Evolutionary conservation across 2,113 vertebrate species (phyloP).

Genomic region (Riparia riparia): DNA sequence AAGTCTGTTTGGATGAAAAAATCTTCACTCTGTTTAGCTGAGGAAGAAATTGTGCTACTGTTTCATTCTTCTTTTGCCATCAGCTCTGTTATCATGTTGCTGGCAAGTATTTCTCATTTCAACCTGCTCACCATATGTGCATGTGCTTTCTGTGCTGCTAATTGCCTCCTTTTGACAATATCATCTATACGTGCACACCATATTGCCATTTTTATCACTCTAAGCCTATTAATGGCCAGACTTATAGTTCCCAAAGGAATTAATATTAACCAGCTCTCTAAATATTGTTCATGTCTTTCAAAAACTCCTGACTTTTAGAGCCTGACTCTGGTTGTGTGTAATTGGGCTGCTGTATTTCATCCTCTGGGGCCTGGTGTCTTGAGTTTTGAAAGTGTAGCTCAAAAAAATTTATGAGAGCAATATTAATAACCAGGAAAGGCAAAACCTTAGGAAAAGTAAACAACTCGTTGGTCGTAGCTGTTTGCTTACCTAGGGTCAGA

Average conservation of each 20-base stretch:
- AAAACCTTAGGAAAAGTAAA: constrained; percentile 78
- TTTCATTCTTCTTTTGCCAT: constrained; percentile 55
- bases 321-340: constrained; percentile 75
- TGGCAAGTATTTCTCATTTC: constrained; percentile 68
- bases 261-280: constrained; percentile 85
- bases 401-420: constrained; percentile 79
- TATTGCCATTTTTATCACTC: constrained; percentile 82
- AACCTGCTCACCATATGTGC: constrained; percentile 81
- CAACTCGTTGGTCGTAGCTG: constrained; percentile 50
- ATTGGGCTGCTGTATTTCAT: constrained; percentile 81
- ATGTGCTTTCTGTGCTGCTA: constrained; percentile 73
- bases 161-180: constrained; percentile 81
- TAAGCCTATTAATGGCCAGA: constrained; percentile 83
- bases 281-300: constrained; percentile 80
- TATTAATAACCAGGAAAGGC: constrained; percentile 75
- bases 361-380: constrained; percentile 72
- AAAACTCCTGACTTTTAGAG: constrained; percentile 76
- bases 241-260: constrained; percentile 79
- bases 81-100: constrained; percentile 45
- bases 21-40: constrained; percentile 3
- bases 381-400: constrained; percentile 76
- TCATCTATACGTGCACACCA: constrained; percentile 76
- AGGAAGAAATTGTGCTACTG: constrained; percentile 54
- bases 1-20: constrained; percentile 5
- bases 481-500: constrained; percentile 73